These are phyloP conservation scores for Polylopha cassiicola DNA, from an alignment of 2,888 invertebrate species.

Conservation along the genomic window DNA sequence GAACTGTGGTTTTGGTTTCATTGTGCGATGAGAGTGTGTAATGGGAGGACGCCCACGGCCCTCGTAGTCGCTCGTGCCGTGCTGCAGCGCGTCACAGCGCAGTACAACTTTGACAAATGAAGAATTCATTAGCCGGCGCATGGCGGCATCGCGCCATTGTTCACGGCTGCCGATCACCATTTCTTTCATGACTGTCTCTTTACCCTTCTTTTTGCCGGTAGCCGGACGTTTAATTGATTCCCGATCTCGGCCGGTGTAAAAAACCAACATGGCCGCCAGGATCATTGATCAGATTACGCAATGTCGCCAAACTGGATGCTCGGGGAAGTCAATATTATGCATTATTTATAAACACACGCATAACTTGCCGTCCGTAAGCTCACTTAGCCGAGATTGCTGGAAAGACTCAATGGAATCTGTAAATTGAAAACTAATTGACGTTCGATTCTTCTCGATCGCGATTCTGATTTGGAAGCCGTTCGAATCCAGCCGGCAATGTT, in stretches of 20 bases:
- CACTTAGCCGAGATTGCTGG: constrained; percentile 24
- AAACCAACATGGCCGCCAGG: constrained; percentile 55
- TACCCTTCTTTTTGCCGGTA: constrained; percentile 47
- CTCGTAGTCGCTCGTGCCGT: constrained; percentile 29
- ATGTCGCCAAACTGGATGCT: constrained; percentile 69
- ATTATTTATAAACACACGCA: constrained; percentile 57
- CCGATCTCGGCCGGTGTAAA: constrained; percentile 41
- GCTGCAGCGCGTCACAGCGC: constrained; percentile 22
- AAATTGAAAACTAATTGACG: constrained; percentile 22
- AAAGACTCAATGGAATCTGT: constrained; percentile 20
- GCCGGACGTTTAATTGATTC: constrained; percentile 66
- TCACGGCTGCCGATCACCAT: constrained; percentile 34
- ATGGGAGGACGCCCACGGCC: constrained; percentile 38
- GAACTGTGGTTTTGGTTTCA: constrained; percentile 64
- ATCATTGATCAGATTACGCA: constrained; percentile 73
- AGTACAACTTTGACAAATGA: constrained; percentile 44
- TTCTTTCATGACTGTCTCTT: constrained; percentile 45
- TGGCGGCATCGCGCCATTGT: constrained; percentile 42
- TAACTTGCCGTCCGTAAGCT: constrained; percentile 33
- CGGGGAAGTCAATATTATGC: constrained; percentile 57
- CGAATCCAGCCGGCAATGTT: constrained; percentile 37
- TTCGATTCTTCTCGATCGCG: constrained; percentile 15
- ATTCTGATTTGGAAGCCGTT: constrained; percentile 13
- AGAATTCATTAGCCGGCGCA: constrained; percentile 42
- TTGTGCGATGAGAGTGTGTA: constrained; percentile 56